Evolutionary conservation across 2,113 vertebrate genomes (phyloP).

Genomic region (Pseudois nayaur): DNA sequence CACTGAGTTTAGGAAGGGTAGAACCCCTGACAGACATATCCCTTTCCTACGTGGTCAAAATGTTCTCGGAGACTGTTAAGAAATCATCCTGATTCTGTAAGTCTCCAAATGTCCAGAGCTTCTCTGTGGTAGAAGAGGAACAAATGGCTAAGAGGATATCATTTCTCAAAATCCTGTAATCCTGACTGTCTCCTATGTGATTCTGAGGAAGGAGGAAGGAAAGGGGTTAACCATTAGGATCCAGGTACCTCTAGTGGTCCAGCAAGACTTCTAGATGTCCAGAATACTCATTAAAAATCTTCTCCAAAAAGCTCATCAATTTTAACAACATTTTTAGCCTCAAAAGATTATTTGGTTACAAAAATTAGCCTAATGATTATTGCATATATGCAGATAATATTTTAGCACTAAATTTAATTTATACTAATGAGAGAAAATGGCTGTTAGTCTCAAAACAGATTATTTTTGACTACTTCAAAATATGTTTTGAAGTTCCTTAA

Average conservation of each 20-base stretch:
- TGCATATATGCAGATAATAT: background rate
- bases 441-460: background rate
- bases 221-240: background rate
- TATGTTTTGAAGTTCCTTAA: background rate
- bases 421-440: background rate
- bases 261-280: background rate
- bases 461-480: background rate
- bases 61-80: background rate
- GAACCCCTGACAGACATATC: background rate
- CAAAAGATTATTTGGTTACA: background rate
- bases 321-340: background rate
- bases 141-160: background rate
- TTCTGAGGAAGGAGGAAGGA: background rate
- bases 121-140: background rate
- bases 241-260: background rate
- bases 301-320: background rate
- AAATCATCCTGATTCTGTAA: background rate
- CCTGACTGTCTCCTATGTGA: background rate
- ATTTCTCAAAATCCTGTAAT: background rate
- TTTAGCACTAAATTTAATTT: conserved; percentile 16
- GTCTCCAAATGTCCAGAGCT: background rate
- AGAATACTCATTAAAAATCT: background rate
- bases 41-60: background rate
- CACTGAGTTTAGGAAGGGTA: background rate
- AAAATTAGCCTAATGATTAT: background rate